Base-by-base conservation (phyloP, 2,797 vertebrate species). In the Falco biarmicus region DNA sequence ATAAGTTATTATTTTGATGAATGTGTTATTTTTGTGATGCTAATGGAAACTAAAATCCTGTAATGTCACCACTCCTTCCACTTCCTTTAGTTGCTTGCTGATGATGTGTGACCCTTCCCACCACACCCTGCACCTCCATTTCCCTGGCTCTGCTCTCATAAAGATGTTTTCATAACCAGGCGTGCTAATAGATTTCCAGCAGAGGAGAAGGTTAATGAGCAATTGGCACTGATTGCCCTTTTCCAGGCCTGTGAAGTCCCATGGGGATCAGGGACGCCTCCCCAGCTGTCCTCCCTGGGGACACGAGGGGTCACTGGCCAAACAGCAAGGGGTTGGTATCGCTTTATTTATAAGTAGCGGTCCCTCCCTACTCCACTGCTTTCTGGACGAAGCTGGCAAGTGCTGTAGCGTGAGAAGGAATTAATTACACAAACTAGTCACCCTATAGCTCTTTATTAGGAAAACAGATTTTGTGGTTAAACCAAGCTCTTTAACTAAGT, bases 51-150 rank as follows among this genome's bases (percentile, higher is more conserved):
- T 5, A 20, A 76, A 90, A 43, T 45, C 70, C 86, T 56, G 22
- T 26, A 15, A 18, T 34, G 56, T 32, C 81, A 74, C n/a, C 43
- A n/a, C 57, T 84, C 65, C 85, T 90, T 88, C 53, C 61, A 7
- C 71, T 92, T 84, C 54, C 83, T 74, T 63, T 50, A 4, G 31
- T 28, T 47, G 8, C 73, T 84, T 31, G 85, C 20, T 39, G 79
- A 73, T 48, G 85, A 73, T 2, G 47, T 0, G 8, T 86, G 89
- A 92, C 77, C 69, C 59, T 91, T 95, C 91, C 65, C 74, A 66
- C 91, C 85, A 25, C 87, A 76, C 89, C 96, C 87, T 32, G 54
- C 63, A 19, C 61, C 50, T 85, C 64, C 56, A 5, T 92, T 92
- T 92, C 60, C 87, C 68, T 14, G 10, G 15, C 79, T 79, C 51